phyloP scores from a whole-genome alignment of 2,888 invertebrate genomes.

The Agrenia bidenticulata region DNA sequence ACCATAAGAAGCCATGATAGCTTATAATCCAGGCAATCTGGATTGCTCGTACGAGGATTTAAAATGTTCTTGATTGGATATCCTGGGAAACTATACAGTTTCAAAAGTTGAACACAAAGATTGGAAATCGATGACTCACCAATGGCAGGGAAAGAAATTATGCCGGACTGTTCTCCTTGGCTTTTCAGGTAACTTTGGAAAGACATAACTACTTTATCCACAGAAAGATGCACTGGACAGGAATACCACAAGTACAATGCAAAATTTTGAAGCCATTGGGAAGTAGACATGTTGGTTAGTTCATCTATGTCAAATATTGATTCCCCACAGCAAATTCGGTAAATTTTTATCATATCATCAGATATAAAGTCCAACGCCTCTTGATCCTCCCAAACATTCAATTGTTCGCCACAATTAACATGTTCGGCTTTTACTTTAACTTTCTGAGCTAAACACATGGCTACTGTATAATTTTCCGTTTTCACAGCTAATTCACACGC shows the following conservation, averaged over 20 bases:
- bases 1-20: constrained; percentile 76
- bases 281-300: constrained; percentile 40
- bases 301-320: constrained; percentile 24
- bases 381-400: constrained; percentile 30
- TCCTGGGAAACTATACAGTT: constrained; percentile 69
- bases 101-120: constrained; percentile 78
- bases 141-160: constrained; percentile 52
- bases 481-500: constrained; percentile 42
- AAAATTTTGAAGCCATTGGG: constrained; percentile 81
- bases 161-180: constrained; percentile 54
- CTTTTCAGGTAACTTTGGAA: constrained; percentile 36
- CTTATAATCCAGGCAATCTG: constrained; percentile 79
- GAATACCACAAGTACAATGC: constrained; percentile 76
- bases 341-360: constrained; percentile 31
- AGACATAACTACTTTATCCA: constrained; percentile 39
- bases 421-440: constrained; percentile 6
- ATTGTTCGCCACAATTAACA: constrained; percentile 19
- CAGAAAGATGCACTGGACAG: constrained; percentile 32
- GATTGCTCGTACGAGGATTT: constrained; percentile 73
- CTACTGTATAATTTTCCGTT: constrained; percentile 36
- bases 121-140: constrained; percentile 53
- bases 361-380: constrained; percentile 39
- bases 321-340: constrained; percentile 38
- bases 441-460: constrained; percentile 25
- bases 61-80: constrained; percentile 68